Evolutionary conservation across 2,888 invertebrate species (phyloP), one percentile per base, ranked within the genome.

Genomic region (Spicauda simplicius): DNA sequence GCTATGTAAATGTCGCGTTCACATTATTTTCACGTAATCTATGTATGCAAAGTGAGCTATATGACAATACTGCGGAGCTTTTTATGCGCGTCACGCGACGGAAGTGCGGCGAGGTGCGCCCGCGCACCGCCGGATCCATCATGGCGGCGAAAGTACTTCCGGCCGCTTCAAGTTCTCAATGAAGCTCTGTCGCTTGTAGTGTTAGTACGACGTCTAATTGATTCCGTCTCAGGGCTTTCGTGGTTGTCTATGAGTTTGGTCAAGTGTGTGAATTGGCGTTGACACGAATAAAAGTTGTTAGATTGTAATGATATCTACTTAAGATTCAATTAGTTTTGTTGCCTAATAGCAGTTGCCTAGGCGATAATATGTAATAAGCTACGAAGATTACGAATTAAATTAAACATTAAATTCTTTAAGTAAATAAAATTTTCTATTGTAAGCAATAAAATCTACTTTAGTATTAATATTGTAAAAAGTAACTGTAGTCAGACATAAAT

Each of bases 101-200:
- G 91, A 92, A 91, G 87, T 79, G 79, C 81, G 80, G 83, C 80
- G 87, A 85, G 88, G 87, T 88, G 91, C 86, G 91, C 89, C 80
- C 80, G 91, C 90, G 88, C 50, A 50, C 84, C 82, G 87, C 91
- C 91, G 92, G 92, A 91, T 91, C 90, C 91, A 91, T 89, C 78
- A 92, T 92, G 91, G 92, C 93, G 89, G 91, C 91, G 90, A 92
- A 92, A 92, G 93, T 91, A 89, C 88, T 92, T 93, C 93, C 93
- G 93, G 83, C 79, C 77, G 82, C 82, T 85, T 88, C 85, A 83
- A 85, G 83, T 84, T 87, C 85, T 90, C 87, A 89, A 90, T 91
- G 88, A 87, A 89, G 78, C 82, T 78, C 50, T 50, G 50, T 18
- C 77, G 79, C 83, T 71, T 70, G 72, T 59, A 71, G 61, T 68